phyloP scores from a whole-genome alignment of 64 coral and sea anemone genomes.

The Astreopora myriophthalma region DNA sequence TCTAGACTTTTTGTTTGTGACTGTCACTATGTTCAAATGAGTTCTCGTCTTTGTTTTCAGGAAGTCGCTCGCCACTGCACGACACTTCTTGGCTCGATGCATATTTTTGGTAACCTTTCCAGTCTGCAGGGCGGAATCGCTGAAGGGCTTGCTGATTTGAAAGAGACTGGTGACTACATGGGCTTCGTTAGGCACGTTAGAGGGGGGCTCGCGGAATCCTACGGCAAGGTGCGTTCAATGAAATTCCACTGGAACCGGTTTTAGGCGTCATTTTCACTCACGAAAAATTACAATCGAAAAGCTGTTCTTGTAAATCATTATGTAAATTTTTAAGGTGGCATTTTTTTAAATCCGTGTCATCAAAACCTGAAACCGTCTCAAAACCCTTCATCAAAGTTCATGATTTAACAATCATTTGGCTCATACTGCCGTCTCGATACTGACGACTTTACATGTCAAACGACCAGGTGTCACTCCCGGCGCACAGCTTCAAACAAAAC shows the following conservation, averaged over 20 bases:
- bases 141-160: slow-evolving; percentile 78
- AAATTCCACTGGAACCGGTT: not conserved
- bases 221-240: slow-evolving; percentile 64
- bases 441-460: too few relatives aligned
- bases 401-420: too few relatives aligned
- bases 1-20: too few relatives aligned
- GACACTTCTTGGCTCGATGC: slow-evolving; percentile 90
- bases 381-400: too few relatives aligned
- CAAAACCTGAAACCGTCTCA: too few relatives aligned
- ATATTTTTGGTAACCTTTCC: slow-evolving; percentile 92
- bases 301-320: too few relatives aligned
- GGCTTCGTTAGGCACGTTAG: slow-evolving; percentile 83
- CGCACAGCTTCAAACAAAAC: too few relatives aligned
- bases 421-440: too few relatives aligned
- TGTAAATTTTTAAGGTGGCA: too few relatives aligned
- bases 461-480: too few relatives aligned
- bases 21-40: too few relatives aligned
- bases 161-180: slow-evolving; percentile 93
- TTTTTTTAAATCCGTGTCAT: too few relatives aligned
- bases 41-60: slow-evolving; percentile 26
- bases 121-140: slow-evolving; percentile 79
- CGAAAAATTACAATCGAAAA: not conserved
- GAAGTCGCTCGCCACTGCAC: slow-evolving; percentile 90
- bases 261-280: not conserved
- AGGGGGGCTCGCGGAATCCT: slow-evolving; percentile 87